A percentile compares a stretch with the other conserved stretches of the same genome.
phyloP scores from a whole-genome alignment of 2,797 vertebrate genomes.

The Macroramphosus scolopax region DNA sequence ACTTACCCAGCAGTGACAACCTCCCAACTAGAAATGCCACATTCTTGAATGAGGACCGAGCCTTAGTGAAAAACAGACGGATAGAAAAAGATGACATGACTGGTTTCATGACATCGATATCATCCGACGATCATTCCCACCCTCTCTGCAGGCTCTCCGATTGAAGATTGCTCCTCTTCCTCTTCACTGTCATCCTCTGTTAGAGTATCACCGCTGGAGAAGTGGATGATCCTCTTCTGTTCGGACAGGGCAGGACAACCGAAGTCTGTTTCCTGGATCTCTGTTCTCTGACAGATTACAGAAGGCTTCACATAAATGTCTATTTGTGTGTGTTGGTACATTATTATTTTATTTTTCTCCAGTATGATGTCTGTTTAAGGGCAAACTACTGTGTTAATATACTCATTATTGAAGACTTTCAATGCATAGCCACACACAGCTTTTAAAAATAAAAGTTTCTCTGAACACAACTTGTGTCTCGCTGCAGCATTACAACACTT shows the following conservation, averaged over 20 bases:
- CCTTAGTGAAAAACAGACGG: no score
- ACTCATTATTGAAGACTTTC: no score
- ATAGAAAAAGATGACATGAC: no score
- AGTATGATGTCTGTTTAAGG: no score
- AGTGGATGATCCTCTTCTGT: slow-evolving; percentile 74
- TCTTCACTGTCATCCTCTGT: slow-evolving; percentile 73
- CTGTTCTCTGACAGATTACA: slow-evolving; percentile 21
- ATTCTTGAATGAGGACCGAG: slow-evolving; percentile 63
- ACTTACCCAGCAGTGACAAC: slow-evolving; percentile 73
- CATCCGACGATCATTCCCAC: no score
- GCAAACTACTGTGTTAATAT: no score
- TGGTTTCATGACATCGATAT: no score
- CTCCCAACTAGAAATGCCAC: slow-evolving; percentile 60
- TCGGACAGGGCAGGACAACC: slow-evolving; percentile 8
- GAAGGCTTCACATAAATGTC: neutral
- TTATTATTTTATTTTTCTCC: no score
- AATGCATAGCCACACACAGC: no score
- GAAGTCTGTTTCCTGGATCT: slow-evolving; percentile 41
- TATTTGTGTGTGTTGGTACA: no score
- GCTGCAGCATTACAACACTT: slow-evolving; percentile 49
- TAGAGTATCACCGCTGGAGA: slow-evolving; percentile 79
- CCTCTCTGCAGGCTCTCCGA: slow-evolving; percentile 35
- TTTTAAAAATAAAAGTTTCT: neutral
- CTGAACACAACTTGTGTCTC: slow-evolving; percentile 1
- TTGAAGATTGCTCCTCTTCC: slow-evolving; percentile 52